Percentiles rank a stretch among this genome's conserved stretches.
Evolutionary conservation across 2,797 vertebrate genomes (phyloP).

Genomic region (Liparis tanakae): DNA sequence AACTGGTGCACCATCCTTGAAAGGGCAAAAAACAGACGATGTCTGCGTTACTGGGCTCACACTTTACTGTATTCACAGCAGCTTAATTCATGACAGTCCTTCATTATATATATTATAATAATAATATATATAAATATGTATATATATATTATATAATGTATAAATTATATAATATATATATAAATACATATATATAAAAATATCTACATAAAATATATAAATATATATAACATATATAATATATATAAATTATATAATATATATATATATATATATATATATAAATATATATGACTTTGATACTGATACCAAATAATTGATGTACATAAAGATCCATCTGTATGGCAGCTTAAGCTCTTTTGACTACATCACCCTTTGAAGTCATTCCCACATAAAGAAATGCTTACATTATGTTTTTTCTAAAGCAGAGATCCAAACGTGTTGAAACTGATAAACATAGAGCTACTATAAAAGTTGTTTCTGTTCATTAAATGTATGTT

Average conservation of each 20-base stretch:
- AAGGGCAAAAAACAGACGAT: slow-evolving; percentile 39
- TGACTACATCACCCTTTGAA: not conserved
- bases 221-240: not conserved
- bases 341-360: not conserved
- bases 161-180: not conserved
- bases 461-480: not conserved
- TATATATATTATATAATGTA: not conserved
- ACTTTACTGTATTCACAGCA: slow-evolving; percentile 12
- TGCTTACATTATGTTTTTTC: not conserved
- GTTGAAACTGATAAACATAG: not conserved
- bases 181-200: not conserved
- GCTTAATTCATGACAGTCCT: not conserved
- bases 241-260: too few species aligned
- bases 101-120: not conserved
- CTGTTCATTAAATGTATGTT: not conserved
- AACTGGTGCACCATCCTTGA: slow-evolving; percentile 92
- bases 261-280: not conserved
- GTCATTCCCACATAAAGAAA: not conserved
- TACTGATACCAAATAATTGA: not conserved
- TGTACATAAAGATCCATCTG: not conserved
- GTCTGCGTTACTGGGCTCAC: slow-evolving; percentile 17
- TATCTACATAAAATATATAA: not conserved
- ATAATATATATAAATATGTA: not conserved
- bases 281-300: not conserved
- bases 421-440: not conserved